Conservation (phyloP, 2,797 vertebrate genomes). For the Kryptolebias ocellatus region DNA sequence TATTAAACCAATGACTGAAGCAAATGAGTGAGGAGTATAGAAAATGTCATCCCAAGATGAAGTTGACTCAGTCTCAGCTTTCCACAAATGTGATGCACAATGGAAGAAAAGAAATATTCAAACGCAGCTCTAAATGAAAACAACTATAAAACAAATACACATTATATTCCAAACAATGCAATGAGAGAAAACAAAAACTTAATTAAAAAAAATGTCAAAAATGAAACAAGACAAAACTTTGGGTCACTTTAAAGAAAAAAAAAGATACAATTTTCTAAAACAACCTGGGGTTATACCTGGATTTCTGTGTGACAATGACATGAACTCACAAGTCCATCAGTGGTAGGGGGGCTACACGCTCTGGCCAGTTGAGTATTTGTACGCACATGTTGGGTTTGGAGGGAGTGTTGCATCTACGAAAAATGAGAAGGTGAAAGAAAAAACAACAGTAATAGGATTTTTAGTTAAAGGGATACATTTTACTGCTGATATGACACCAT, state of each 20-base stretch:
- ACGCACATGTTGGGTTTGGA: slow-evolving; percentile 50
- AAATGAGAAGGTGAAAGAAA: slow-evolving; percentile 36
- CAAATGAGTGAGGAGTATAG: slow-evolving; percentile 60
- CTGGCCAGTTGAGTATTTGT: slow-evolving; percentile 39
- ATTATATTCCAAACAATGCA: slow-evolving; percentile 53
- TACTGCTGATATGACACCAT: not conserved
- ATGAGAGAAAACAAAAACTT: slow-evolving; percentile 18
- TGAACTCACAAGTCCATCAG: slow-evolving; percentile 58
- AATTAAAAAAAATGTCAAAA: slow-evolving; percentile 31
- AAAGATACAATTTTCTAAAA: slow-evolving; percentile 11
- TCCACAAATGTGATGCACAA: slow-evolving; percentile 77
- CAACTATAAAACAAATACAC: slow-evolving; percentile 47
- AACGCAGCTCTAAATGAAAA: slow-evolving; percentile 80
- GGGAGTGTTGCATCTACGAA: slow-evolving; percentile 63
- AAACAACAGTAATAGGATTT: slow-evolving; percentile 4
- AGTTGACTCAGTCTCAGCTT: slow-evolving; percentile 72
- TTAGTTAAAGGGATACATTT: not conserved
- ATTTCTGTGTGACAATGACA: slow-evolving; percentile 34
- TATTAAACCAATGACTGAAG: slow-evolving; percentile 37
- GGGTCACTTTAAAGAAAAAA: not conserved
- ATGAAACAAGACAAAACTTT: slow-evolving; percentile 8
- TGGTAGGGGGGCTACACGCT: slow-evolving; percentile 28
- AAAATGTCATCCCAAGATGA: slow-evolving; percentile 75
- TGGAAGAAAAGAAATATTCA: slow-evolving; percentile 75
- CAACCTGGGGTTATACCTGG: slow-evolving; percentile 62